Percentiles rank a stretch among this genome's conserved stretches.
Evolutionary conservation across 2,888 invertebrate species (phyloP).

Genomic region (Mylabris sibirica): DNA sequence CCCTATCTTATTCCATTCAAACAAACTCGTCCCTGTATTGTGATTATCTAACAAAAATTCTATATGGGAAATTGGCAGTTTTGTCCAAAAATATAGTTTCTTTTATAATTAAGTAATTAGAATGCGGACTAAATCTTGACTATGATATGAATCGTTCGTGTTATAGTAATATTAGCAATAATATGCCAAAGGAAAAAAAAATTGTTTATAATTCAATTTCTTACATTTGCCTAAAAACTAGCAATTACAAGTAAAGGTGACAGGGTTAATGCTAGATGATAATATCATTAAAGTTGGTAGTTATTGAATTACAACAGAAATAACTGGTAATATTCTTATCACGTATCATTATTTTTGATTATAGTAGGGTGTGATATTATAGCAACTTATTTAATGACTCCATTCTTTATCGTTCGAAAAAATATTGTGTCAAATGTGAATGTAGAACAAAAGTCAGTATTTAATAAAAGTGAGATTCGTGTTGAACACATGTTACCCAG

Average conservation of each 20-base stretch:
- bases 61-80: not conserved
- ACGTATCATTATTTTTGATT: slow-evolving; percentile 1
- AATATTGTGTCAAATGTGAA: too few species aligned
- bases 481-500: slow-evolving; percentile 49
- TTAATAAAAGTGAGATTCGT: slow-evolving; percentile 36
- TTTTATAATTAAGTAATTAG: slow-evolving; percentile 4
- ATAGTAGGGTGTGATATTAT: not conserved
- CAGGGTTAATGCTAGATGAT: slow-evolving; percentile 24
- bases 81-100: not conserved
- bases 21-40: not conserved
- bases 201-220: slow-evolving; percentile 22
- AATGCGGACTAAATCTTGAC: not conserved
- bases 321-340: slow-evolving; percentile 4
- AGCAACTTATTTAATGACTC: not conserved
- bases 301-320: slow-evolving; percentile 7
- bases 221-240: slow-evolving; percentile 26
- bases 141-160: not conserved
- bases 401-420: not conserved
- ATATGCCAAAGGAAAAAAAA: not conserved
- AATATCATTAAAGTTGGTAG: not conserved
- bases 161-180: not conserved
- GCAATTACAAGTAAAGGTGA: slow-evolving; percentile 24
- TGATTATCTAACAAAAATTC: not conserved
- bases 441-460: slow-evolving; percentile 28
- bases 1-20: not conserved